Evolutionary conservation across 2,797 vertebrate species (phyloP), one percentile per base, ranked within the genome.

Genomic region (Cheirogaleus major): DNA sequence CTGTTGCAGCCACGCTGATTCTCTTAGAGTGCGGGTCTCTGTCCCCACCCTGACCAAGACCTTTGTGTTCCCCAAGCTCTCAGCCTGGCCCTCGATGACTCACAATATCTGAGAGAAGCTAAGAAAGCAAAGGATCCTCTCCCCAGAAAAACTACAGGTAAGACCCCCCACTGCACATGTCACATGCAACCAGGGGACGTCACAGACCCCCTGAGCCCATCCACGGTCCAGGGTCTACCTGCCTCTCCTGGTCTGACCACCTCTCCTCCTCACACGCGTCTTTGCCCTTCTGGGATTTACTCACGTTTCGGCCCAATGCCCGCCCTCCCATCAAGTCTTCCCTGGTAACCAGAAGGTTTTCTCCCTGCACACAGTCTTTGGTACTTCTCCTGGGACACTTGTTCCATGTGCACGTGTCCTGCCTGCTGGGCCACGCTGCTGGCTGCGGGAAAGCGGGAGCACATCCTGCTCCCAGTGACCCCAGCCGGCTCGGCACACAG

Each of bases 201-300:
- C 15, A n/a, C 7, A 30, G 90, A 73, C 23, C 14, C 27, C 55
- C 5, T 11, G 20, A 73, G 80, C 15, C 38, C 57, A 41, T 2
- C 12, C 79, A 32, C 0, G 0, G 79, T 27, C 45, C 67, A 14
- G 67, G 3, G 7, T 32, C 65, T n/a, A 7, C 2, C 6, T 1
- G 10, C 4, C 22, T 11, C 17, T 0, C 18, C 50, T 18, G 0
- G 0, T n/a, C 0, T 2, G 27, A 17, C 80, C 10, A 4, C 35
- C 0, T 27, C 70, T 79, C 55, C 57, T 45, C 38, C 84, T 61
- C 45, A 59, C 65, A 22, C 3, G 9, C 1, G 20, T 20, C 15
- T 5, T 23, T 55, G 65, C 11, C 52, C 8, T 18, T 41, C 59
- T 25, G 32, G 59, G 61, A 83, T 20, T 41, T 12, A 50, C 7